A percentile compares a stretch with the other conserved stretches of the same genome.
Conservation (phyloP, 2,113 vertebrate genomes). For the Mirounga angustirostris region DNA sequence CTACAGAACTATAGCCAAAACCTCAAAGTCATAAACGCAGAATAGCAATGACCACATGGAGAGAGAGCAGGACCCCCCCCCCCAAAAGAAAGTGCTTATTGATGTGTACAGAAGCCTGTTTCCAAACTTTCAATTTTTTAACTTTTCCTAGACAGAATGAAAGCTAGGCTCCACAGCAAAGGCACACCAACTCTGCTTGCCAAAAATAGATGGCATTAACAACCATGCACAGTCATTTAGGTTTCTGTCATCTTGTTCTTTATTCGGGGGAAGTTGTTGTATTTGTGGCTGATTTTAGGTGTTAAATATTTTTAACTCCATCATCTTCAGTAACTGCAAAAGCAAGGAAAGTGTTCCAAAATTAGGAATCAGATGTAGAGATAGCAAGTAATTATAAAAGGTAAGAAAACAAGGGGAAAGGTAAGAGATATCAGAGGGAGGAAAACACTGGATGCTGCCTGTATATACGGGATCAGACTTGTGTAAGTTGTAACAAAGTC, state of each 20-base stretch:
- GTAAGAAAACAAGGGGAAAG: not conserved
- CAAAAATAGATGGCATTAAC: slow-evolving; percentile 4
- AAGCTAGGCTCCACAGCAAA: slow-evolving; percentile 26
- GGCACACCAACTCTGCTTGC: not conserved
- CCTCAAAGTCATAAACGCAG: slow-evolving; percentile 41
- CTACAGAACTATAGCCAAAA: slow-evolving; percentile 17
- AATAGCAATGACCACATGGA: not conserved
- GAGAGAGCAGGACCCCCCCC: not conserved
- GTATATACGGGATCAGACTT: not conserved
- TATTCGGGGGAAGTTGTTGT: not conserved
- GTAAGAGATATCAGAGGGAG: not conserved
- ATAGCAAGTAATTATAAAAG: not conserved
- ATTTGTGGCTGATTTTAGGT: not conserved
- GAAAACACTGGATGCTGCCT: not conserved
- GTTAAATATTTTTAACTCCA: not conserved
- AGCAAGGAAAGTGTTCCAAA: not conserved
- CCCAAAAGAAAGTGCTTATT: not conserved
- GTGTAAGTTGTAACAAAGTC: not conserved
- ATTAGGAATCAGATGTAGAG: not conserved
- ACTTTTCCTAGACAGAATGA: slow-evolving; percentile 27
- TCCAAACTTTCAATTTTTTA: slow-evolving; percentile 32
- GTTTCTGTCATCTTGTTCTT: slow-evolving; percentile 54
- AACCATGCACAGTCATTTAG: not conserved
- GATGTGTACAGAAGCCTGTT: not conserved
- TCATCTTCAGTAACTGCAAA: slow-evolving; percentile 24